Conservation (phyloP, 2,797 vertebrate genomes). For the Pseudocheirus occidentalis region DNA sequence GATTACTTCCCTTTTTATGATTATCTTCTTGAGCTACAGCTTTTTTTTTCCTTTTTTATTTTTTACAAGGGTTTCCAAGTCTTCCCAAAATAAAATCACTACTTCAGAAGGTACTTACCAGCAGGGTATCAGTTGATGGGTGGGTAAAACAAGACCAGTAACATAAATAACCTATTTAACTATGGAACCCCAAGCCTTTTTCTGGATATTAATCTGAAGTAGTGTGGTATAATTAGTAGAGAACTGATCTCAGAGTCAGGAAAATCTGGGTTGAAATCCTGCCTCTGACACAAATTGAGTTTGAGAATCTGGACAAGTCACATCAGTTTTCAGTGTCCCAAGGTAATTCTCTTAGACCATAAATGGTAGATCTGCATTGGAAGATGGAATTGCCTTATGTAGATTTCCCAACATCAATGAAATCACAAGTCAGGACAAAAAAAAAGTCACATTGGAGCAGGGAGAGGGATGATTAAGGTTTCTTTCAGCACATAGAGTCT, state of each 20-base stretch:
- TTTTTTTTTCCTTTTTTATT: background rate
- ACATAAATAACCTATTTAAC: background rate
- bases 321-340: background rate
- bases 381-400: background rate
- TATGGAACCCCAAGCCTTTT: background rate
- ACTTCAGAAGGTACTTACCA: background rate
- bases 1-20: conserved; percentile 10
- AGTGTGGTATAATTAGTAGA: background rate
- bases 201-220: background rate
- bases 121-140: background rate
- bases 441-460: background rate
- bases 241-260: background rate
- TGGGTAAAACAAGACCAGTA: background rate
- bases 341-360: background rate
- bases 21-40: conserved; percentile 31
- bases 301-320: background rate
- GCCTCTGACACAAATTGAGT: background rate
- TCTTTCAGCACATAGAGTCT: background rate
- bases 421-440: background rate
- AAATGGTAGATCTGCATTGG: background rate
- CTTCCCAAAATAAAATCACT: conserved; percentile 45
- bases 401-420: background rate
- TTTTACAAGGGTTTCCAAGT: conserved; percentile 22
- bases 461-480: background rate
- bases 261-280: background rate